Conservation (phyloP, 64 coral and sea anemone species). For the Dendronephthya gigantea region DNA sequence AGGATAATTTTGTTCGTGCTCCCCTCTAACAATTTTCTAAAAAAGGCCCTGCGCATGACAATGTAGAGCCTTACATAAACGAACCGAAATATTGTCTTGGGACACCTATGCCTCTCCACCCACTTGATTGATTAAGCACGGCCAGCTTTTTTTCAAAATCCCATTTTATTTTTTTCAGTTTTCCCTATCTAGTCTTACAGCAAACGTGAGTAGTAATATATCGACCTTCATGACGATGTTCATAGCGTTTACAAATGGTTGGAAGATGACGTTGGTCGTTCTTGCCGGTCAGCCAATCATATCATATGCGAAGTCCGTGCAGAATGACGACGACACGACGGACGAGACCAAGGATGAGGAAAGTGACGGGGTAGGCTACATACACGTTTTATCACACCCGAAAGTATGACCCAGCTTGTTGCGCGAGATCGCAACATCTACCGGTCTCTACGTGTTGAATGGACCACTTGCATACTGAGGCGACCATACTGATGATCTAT, state of each 20-base stretch:
- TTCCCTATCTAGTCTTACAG: conserved; percentile 46
- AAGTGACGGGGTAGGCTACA: not conserved
- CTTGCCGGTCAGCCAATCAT: conserved; percentile 74
- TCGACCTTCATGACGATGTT: conserved; percentile 55
- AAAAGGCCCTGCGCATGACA: too few relatives aligned
- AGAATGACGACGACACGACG: conserved; percentile 65
- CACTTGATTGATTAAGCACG: too few relatives aligned
- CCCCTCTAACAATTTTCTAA: too few relatives aligned
- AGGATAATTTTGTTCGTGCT: too few relatives aligned
- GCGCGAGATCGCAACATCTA: too few relatives aligned
- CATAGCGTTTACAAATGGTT: conserved; percentile 66
- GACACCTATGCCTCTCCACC: too few relatives aligned
- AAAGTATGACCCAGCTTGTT: not conserved
- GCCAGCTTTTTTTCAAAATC: not conserved
- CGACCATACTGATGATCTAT: too few relatives aligned
- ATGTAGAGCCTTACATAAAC: too few relatives aligned
- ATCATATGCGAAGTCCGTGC: conserved; percentile 46
- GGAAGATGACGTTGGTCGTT: conserved; percentile 93
- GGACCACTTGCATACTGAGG: too few relatives aligned
- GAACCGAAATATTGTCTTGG: too few relatives aligned
- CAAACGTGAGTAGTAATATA: conserved; percentile 61
- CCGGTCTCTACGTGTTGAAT: too few relatives aligned
- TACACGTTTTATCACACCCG: too few relatives aligned
- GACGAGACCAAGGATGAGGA: not conserved
- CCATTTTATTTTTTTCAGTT: conserved; percentile 42